Base-by-base conservation (phyloP, 2,888 invertebrate species). In the Drosophila prolongata region DNA sequence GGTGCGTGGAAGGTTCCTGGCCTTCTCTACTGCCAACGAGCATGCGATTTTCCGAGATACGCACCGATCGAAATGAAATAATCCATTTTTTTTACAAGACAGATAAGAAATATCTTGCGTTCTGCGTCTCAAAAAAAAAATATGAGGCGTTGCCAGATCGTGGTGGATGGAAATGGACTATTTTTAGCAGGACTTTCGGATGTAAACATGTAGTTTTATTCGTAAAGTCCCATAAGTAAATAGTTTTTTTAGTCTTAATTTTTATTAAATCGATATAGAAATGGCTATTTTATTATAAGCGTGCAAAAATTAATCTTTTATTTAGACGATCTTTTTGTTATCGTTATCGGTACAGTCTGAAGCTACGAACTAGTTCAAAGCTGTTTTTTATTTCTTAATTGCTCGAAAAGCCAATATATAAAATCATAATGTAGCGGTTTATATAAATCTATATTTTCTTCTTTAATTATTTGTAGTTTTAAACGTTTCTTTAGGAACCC, bases 51-150 rank as follows among this genome's bases (percentile, higher is more conserved):
- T 78, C 73, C 75, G 77, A 76, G 78, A 77, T 66, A 75, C 76
- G 77, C 76, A 76, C 52, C 78, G 85, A 87, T 79, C 60, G 76
- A 55, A 76, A 77, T 81, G 78, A 70, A 79, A 75, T 76, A 80
- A 75, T 78, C 85, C 88, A 83, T 89, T 87, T 87, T 80, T 77
- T 60, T 58, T 19, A 50, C 38, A 44, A 49, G 66, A 69, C 77
- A 79, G 83, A 83, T 83, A 83, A 83, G 83, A 75, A 75, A 73
- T 85, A 78, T 88, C 81, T 72, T 79, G 64, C 79, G 79, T 82
- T 87, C 87, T 90, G 90, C 90, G 90, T 89, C 90, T 77, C 84
- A 84, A 83, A 84, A 84, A 83, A 83, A 84, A 78, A 85, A 79
- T 85, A 85, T 52, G 82, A 53, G 50, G 65, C 66, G 83, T 62